phyloP scores from a whole-genome alignment of 2,888 invertebrate species.

The Acleris cristana region DNA sequence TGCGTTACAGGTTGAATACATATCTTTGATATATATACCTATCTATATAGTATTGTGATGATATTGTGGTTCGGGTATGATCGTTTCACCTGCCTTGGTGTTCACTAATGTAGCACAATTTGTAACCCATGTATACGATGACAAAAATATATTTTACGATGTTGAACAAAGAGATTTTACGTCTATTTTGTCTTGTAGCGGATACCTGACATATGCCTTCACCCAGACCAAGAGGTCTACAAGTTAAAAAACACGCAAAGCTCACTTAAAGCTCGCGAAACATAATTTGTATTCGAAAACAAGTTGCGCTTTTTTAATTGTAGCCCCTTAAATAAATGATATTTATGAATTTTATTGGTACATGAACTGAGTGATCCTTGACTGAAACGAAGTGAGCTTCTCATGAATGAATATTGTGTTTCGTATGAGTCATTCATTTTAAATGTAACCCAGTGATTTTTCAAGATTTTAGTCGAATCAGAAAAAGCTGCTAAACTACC shows the following conservation, averaged over 20 bases:
- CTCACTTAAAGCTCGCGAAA: slow-evolving; percentile 20
- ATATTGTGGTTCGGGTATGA: slow-evolving; percentile 64
- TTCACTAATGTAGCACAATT: slow-evolving; percentile 80
- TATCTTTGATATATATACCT: slow-evolving; percentile 79
- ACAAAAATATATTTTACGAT: slow-evolving; percentile 80
- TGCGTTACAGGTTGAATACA: slow-evolving; percentile 80
- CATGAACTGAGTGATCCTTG: slow-evolving; percentile 59
- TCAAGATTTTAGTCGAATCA: slow-evolving; percentile 20
- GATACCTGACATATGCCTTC: slow-evolving; percentile 77
- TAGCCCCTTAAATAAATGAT: slow-evolving; percentile 53
- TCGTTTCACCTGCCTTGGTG: slow-evolving; percentile 81
- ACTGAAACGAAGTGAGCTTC: slow-evolving; percentile 70
- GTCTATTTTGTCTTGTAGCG: slow-evolving; percentile 74
- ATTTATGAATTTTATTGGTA: slow-evolving; percentile 44
- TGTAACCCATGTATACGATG: slow-evolving; percentile 83
- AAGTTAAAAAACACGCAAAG: slow-evolving; percentile 29
- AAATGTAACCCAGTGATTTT: slow-evolving; percentile 5
- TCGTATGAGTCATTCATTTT: slow-evolving; percentile 39
- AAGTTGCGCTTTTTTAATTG: slow-evolving; percentile 50
- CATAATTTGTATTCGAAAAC: slow-evolving; percentile 9
- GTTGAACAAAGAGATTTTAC: slow-evolving; percentile 79
- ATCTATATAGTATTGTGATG: slow-evolving; percentile 60
- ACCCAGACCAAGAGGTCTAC: slow-evolving; percentile 63
- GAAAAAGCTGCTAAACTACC: not conserved
- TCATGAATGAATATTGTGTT: slow-evolving; percentile 57